Percentiles rank a stretch among this genome's conserved stretches.
Evolutionary conservation across 2,113 vertebrate genomes (phyloP).

Genomic region (Dendrocopos noguchii): DNA sequence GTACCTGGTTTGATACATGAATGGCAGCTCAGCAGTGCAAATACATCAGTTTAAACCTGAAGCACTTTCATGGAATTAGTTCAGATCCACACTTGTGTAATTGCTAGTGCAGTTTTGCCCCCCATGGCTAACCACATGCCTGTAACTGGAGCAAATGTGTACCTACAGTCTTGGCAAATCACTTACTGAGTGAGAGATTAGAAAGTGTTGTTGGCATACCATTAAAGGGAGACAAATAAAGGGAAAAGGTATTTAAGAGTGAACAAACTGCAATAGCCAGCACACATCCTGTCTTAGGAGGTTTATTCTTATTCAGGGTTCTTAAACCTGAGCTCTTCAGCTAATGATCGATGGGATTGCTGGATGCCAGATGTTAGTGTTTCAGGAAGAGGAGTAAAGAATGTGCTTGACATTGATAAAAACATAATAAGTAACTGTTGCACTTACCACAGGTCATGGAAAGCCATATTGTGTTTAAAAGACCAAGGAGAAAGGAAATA

Average conservation of each 20-base stretch:
- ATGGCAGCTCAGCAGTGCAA: not conserved
- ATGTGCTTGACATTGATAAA: not conserved
- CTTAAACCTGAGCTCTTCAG: not conserved
- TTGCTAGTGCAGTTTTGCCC: not conserved
- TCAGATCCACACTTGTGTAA: not conserved
- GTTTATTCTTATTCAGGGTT: not conserved
- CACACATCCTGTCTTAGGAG: slow-evolving; percentile 43
- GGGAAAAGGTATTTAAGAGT: slow-evolving; percentile 64
- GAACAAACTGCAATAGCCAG: slow-evolving; percentile 47
- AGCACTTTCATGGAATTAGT: not conserved
- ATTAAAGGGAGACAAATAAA: slow-evolving; percentile 72
- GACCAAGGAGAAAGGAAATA: not conserved
- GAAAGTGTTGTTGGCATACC: slow-evolving; percentile 60
- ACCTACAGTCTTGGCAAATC: slow-evolving; percentile 43
- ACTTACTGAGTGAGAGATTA: slow-evolving; percentile 27
- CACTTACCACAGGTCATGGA: not conserved
- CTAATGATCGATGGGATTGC: not conserved
- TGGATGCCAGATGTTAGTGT: slow-evolving; percentile 17
- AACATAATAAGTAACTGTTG: not conserved
- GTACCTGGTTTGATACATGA: not conserved
- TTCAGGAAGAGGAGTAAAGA: slow-evolving; percentile 14
- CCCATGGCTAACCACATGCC: not conserved
- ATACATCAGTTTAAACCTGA: not conserved
- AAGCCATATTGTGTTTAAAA: not conserved
- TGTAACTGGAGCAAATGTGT: slow-evolving; percentile 27